Evolutionary conservation across 1,140 invertebrate genomes (phyloP), one percentile per base, ranked within the genome.

Genomic region (Atopsyche davidsoni): DNA sequence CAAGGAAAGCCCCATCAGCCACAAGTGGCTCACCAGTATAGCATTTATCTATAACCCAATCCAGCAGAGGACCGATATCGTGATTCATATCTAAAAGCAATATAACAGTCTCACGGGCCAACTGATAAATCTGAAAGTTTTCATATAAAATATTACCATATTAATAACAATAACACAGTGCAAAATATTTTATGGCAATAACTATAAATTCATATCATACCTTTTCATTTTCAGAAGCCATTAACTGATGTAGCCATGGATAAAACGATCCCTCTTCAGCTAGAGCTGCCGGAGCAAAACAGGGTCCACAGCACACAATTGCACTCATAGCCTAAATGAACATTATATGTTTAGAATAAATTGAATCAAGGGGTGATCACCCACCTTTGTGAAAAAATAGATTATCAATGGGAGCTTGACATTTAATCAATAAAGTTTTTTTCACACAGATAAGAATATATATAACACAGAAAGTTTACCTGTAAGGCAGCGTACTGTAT

Each of bases 31-130:
- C 69, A 2, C 92, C 93, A 0, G 92, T 98, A 64, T 96, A 99
- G 69, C 96, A 99, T 40, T 92, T 82, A 72, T 97, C 92, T 16
- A 99, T 93, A 1, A 95, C 86, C 95, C 95, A 98, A 70, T 99
- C 96, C 4, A 99, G 72, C 11, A 99, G 71, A 2, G 88, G 80
- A 0, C 92, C 90, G 45, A 89, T 87, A 66, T 98, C 95, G 1
- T 94, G 87, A 76, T 99, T 99, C 57, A 91, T 93, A 71, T 99
- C 95, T 36, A 99, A 69, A 18, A 99, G 70, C 22, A 97, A 69
- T 1, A 97, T 88, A 6, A 98, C 86, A 1, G 93, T 97, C 72
- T 98, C 92, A 35, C 93, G 83, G 1, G 86, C 92, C 51, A 98
- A 68, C 49, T 85, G 80, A 67, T 93, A 92, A 55, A 97, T 85